Conservation (phyloP, 2,888 invertebrate genomes). For the Pseudococcus viburni region DNA sequence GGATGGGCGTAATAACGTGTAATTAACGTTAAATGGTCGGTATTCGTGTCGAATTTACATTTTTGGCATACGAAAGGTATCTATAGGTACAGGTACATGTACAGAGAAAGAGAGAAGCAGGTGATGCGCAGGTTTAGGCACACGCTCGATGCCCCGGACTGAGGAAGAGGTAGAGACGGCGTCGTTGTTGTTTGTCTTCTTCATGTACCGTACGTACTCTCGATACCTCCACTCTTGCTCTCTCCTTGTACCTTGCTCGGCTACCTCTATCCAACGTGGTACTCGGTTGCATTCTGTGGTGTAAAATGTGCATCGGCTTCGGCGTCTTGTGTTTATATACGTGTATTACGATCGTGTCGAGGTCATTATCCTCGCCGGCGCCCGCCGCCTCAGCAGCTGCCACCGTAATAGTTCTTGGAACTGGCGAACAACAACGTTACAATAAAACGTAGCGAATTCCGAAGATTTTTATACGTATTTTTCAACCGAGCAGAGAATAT, state of each 20-base stretch:
- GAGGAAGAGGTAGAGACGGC: too few species aligned
- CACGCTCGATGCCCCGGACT: not conserved
- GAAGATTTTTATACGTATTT: conserved; percentile 5
- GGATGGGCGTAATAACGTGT: not conserved
- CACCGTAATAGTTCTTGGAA: not conserved
- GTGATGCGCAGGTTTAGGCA: conserved; percentile 15
- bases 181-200: too few species aligned
- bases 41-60: not conserved
- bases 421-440: conserved; percentile 20
- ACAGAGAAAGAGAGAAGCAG: not conserved
- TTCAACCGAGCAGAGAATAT: not conserved
- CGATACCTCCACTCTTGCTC: too few species aligned
- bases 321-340: not conserved
- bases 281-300: not conserved
- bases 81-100: not conserved
- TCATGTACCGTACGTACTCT: too few species aligned
- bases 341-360: conserved; percentile 12
- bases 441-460: conserved; percentile 18
- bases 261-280: not conserved
- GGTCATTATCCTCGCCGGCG: conserved; percentile 43
- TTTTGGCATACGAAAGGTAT: not conserved
- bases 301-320: conserved; percentile 16
- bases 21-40: not conserved
- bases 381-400: not conserved
- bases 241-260: too few species aligned